Percentiles rank a stretch among this genome's conserved stretches.
Conservation (phyloP, 2,797 vertebrate species). For the Amblyraja radiata region DNA sequence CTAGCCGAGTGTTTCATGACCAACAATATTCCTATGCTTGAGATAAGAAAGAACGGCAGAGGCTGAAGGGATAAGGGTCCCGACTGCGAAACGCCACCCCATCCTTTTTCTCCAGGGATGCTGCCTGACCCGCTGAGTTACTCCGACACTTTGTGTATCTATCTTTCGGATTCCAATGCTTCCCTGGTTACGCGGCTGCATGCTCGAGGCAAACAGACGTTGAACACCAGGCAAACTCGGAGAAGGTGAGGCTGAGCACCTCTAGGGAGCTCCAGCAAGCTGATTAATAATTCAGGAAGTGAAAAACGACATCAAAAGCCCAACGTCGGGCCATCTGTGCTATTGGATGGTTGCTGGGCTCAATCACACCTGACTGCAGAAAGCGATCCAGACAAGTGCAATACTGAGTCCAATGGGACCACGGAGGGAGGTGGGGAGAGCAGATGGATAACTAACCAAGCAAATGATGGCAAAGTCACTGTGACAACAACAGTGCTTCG, state of each 20-base stretch:
- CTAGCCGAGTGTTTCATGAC: background rate
- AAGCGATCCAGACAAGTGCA: conserved; percentile 36
- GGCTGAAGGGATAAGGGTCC: too few relatives aligned
- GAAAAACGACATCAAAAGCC: conserved; percentile 35
- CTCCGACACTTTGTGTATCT: too few relatives aligned
- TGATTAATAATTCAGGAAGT: conserved; percentile 41
- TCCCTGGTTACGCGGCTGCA: background rate
- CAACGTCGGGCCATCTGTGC: conserved; percentile 34
- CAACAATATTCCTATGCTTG: background rate
- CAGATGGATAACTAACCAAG: conserved; percentile 37
- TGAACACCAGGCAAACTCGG: background rate
- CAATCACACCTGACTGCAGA: conserved; percentile 40
- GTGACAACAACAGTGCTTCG: conserved; percentile 36
- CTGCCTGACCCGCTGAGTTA: too few relatives aligned
- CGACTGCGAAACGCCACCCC: too few relatives aligned
- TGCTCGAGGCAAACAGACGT: background rate
- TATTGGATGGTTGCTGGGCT: conserved; percentile 17
- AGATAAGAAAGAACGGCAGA: too few relatives aligned
- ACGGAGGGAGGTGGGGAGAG: conserved; percentile 28
- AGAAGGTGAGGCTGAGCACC: conserved; percentile 14
- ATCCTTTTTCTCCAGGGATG: too few relatives aligned
- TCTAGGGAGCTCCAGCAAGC: conserved; percentile 23
- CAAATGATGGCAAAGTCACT: conserved; percentile 38
- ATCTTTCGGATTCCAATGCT: background rate
- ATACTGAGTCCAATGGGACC: conserved; percentile 22